These are phyloP conservation scores for Probosciger aterrimus DNA, from an alignment of 2,113 vertebrate genomes.

Conservation along the genomic window DNA sequence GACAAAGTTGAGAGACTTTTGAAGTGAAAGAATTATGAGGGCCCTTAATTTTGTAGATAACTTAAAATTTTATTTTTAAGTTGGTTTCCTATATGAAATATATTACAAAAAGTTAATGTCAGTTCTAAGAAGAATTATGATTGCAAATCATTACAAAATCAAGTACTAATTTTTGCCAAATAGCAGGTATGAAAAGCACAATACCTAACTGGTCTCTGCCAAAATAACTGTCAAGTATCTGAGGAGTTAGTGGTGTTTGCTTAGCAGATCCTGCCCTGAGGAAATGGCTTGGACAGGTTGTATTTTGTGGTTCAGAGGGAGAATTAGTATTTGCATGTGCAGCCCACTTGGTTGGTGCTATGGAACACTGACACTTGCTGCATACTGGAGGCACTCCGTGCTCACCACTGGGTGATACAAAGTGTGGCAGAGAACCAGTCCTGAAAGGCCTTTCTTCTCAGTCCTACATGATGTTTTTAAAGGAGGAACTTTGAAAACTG, in stretches of 20 bases:
- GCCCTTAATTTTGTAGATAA: background rate
- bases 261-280: background rate
- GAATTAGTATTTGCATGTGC: background rate
- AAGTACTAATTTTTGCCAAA: background rate
- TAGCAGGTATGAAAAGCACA: background rate
- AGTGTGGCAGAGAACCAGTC: background rate
- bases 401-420: fast-evolving
- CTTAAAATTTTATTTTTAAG: background rate
- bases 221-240: background rate
- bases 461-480: background rate
- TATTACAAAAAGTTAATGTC: background rate
- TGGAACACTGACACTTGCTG: background rate
- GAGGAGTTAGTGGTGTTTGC: background rate
- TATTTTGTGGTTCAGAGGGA: background rate
- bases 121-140: background rate
- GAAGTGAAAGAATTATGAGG: background rate
- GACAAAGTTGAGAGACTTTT: background rate
- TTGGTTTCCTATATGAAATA: background rate
- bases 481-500: background rate
- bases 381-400: fast-evolving
- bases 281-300: background rate
- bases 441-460: background rate
- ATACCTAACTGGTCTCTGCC: background rate
- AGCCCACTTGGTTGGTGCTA: background rate
- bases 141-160: background rate